Conservation (phyloP, 2,797 vertebrate species). For the Centroberyx gerrardi region DNA sequence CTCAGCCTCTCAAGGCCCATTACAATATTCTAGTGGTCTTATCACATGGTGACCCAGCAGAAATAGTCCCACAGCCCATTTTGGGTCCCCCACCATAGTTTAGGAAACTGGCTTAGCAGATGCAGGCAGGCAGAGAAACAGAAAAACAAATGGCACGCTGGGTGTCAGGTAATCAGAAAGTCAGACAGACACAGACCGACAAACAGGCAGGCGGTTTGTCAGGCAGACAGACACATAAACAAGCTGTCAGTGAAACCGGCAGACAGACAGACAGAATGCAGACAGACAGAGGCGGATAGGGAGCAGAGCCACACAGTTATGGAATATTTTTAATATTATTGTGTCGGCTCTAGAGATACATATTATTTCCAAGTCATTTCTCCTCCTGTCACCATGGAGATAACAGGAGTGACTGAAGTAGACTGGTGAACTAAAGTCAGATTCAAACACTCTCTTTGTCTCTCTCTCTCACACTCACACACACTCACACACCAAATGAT, state of each 20-base stretch:
- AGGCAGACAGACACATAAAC: no score
- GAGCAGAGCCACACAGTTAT: background rate
- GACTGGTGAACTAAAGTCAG: conserved; percentile 27
- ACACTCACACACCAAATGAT: conserved; percentile 4
- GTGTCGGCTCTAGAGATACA: conserved; percentile 21
- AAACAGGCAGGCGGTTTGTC: background rate
- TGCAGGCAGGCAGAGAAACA: background rate
- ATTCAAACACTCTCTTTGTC: conserved; percentile 23
- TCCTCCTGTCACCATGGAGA: conserved; percentile 62
- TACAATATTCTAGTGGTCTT: background rate
- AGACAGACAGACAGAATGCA: background rate
- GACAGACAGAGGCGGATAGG: background rate
- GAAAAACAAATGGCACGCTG: background rate
- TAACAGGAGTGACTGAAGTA: background rate
- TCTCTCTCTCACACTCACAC: background rate
- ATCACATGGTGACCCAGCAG: background rate
- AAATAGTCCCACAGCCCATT: background rate
- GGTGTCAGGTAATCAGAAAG: background rate
- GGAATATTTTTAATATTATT: background rate
- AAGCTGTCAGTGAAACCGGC: background rate
- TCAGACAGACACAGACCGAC: background rate
- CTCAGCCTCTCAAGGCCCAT: no score
- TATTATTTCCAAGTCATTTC: conserved; percentile 36
- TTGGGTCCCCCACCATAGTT: background rate
- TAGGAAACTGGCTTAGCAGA: background rate